Base-by-base conservation (phyloP, 2,888 invertebrate genomes). In the Charanyca ferruginea region DNA sequence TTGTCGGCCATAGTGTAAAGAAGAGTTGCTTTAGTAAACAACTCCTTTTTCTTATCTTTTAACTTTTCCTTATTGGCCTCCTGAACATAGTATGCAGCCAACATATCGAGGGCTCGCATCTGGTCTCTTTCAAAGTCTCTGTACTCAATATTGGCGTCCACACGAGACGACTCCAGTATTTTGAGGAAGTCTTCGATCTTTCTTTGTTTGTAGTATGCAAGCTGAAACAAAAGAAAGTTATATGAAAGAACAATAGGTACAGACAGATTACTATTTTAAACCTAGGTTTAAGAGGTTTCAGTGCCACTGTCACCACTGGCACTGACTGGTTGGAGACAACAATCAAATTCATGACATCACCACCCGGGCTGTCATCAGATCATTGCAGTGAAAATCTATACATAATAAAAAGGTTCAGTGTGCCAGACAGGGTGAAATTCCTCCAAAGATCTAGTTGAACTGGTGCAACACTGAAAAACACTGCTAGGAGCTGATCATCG, bases 1-100 rank as follows among this genome's bases (percentile, higher is more conserved):
- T 99, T 99, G 90, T 99, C 99, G 6, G 99, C 99, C 76, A 99
- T 99, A 0, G 99, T 99, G 90, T 99, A 99, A n/a, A 99, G 94
- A 55, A 99, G 96, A 0, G 99, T 99, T 3, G 99, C 99, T 96
- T 99, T 99, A 28, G 98, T 98, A 87, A 99, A 99, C 18, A 99
- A 96, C 81, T 99, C 99, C 71, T 98, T 97, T 89, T 98, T 99
- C 87, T 98, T 98, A 80, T 99, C 99, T 88, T 99, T 99, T 59
- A 97, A 97, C 89, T 99, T 99, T 90, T 99, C 99, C 59, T 98
- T 97, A 89, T 99, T 99, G 1, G 99, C 99, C 92, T 98, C 97
- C 89, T 99, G 99, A 1, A 99, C 99, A 96, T 99, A 99, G 91
- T 99, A 99, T 1, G 99, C 99, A 16, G 99, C 99, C 91, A 99